Conservation (phyloP, 2,113 vertebrate genomes). For the Forbesichthys agassizii region DNA sequence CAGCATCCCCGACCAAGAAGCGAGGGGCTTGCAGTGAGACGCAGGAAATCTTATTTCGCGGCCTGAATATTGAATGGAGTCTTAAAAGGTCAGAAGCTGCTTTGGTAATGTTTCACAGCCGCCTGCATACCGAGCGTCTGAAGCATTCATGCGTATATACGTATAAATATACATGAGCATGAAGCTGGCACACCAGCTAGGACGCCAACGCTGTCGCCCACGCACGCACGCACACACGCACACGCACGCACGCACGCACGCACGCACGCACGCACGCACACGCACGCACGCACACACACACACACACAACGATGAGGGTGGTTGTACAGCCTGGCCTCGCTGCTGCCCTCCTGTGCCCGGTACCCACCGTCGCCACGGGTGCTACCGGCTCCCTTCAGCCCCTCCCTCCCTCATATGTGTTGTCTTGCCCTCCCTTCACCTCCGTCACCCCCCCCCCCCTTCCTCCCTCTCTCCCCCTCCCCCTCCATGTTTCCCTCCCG, state of each 20-base stretch:
- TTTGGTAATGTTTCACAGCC: not conserved
- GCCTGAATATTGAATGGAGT: not conserved
- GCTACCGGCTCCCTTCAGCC: conserved; percentile 45
- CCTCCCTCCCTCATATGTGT: not conserved
- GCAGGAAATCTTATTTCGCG: not conserved
- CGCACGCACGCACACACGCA: not conserved
- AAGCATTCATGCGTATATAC: not conserved
- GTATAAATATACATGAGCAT: not conserved
- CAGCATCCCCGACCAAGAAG: no score
- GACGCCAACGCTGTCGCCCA: not conserved
- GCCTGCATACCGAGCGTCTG: not conserved
- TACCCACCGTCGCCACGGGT: conserved; percentile 54
- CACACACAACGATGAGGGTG: conserved; percentile 46
- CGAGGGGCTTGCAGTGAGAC: not conserved
- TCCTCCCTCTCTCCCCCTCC: conserved; percentile 12
- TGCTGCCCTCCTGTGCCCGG: conserved; percentile 62
- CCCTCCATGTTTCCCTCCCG: conserved; percentile 23
- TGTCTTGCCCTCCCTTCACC: conserved; percentile 2
- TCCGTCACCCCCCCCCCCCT: not conserved
- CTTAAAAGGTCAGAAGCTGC: not conserved
- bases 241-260: conserved; percentile 1
- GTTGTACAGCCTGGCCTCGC: conserved; percentile 67
- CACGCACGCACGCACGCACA: not conserved
- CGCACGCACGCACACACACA: not conserved
- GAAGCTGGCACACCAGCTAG: conserved; percentile 4